Conservation (phyloP, 2,113 vertebrate genomes). For the Cinclus cinclus region DNA sequence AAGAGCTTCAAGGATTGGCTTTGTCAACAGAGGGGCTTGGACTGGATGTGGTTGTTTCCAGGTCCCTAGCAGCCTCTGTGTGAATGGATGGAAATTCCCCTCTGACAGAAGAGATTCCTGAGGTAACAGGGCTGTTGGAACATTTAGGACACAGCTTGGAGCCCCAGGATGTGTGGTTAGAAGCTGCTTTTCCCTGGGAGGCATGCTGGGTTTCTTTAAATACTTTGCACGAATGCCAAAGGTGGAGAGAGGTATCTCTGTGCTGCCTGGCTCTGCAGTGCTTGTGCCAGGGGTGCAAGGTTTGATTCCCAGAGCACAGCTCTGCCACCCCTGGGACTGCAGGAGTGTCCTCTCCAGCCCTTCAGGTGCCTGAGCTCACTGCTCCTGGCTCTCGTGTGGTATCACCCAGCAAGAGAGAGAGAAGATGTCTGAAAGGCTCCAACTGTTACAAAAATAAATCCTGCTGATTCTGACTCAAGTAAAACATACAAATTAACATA, state of each 20-base stretch:
- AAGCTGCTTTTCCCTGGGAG: background rate
- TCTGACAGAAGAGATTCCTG: background rate
- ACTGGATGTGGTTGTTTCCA: accelerated
- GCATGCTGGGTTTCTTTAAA: background rate
- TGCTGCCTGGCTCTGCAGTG: background rate
- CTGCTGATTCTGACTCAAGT: slow-evolving; percentile 35
- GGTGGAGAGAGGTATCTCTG: background rate
- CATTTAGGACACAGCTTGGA: background rate
- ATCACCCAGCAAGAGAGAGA: background rate
- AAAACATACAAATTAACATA: slow-evolving; percentile 34
- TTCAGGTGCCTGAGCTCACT: background rate
- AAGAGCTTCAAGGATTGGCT: background rate
- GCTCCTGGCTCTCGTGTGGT: background rate
- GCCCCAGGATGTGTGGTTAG: background rate
- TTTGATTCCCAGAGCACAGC: background rate
- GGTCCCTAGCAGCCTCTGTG: background rate
- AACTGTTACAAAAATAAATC: slow-evolving; percentile 29
- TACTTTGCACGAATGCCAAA: accelerated
- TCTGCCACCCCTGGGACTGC: background rate
- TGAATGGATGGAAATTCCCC: background rate
- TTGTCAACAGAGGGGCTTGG: background rate
- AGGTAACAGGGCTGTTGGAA: background rate
- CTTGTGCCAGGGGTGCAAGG: background rate
- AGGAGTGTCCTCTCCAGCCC: background rate
- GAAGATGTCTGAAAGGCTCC: background rate